A percentile compares a stretch with the other conserved stretches of the same genome.
Conservation (phyloP, 1,140 invertebrate genomes). For the Tetraneura akinire region DNA sequence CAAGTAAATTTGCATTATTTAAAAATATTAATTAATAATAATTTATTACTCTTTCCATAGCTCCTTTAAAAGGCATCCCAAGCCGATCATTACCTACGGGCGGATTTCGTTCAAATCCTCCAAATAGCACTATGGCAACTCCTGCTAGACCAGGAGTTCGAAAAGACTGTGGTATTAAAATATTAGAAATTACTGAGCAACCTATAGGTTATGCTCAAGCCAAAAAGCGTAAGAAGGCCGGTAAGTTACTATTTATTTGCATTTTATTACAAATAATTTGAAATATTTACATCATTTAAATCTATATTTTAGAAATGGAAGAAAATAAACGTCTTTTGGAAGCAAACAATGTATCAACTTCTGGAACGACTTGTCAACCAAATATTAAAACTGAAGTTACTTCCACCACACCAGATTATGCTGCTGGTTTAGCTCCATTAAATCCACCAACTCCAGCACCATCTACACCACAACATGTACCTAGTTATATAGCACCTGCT, state of each 20-base stretch:
- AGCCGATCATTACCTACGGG: constrained; percentile 70
- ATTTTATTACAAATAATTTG: not conserved
- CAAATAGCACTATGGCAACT: constrained; percentile 61
- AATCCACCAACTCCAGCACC: constrained; percentile 59
- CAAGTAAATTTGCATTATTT: constrained; percentile 67
- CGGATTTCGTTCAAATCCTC: constrained; percentile 66
- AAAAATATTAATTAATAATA: not conserved
- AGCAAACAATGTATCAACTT: constrained; percentile 58
- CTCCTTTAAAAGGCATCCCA: constrained; percentile 87
- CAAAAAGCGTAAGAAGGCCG: constrained; percentile 69
- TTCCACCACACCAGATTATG: constrained; percentile 72
- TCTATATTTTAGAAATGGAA: constrained; percentile 68
- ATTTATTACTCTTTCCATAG: constrained; percentile 62
- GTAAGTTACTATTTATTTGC: constrained; percentile 56
- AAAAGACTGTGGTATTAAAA: constrained; percentile 88
- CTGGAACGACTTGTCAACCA: constrained; percentile 59
- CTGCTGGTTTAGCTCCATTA: constrained; percentile 68
- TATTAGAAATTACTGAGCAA: constrained; percentile 91
- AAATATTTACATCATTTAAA: constrained; percentile 2
- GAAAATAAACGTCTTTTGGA: constrained; percentile 72
- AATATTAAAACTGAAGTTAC: constrained; percentile 55
- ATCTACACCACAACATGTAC: constrained; percentile 47
- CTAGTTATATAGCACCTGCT: constrained; percentile 35
- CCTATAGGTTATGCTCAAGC: constrained; percentile 70
- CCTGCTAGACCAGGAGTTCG: constrained; percentile 62